A percentile compares a stretch with the other conserved stretches of the same genome.
Conservation (phyloP, 1,140 invertebrate species). For the Hyposmocoma kahamanoa region DNA sequence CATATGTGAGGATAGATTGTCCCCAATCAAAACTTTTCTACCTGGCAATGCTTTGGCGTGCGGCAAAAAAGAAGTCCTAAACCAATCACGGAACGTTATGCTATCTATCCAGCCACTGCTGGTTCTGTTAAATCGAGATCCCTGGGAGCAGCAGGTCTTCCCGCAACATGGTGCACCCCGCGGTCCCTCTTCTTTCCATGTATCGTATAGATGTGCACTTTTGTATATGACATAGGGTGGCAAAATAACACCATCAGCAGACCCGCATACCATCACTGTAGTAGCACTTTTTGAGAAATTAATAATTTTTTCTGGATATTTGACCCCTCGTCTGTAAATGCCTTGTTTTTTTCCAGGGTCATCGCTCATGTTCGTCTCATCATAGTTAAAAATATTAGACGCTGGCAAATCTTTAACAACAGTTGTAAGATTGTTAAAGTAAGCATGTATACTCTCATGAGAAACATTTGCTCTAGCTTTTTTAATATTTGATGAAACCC, state of each 20-base stretch:
- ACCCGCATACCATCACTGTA: slow-evolving; percentile 42
- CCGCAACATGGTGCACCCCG: slow-evolving; percentile 14
- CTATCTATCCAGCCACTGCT: slow-evolving; percentile 51
- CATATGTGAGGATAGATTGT: neutral
- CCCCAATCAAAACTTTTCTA: slow-evolving; percentile 3
- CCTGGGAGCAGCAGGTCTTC: too few relatives aligned
- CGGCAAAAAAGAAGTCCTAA: slow-evolving; percentile 25
- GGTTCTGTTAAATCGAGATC: slow-evolving; percentile 47
- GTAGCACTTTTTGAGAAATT: slow-evolving; percentile 23
- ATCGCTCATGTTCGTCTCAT: slow-evolving; percentile 61
- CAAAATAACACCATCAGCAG: slow-evolving; percentile 29
- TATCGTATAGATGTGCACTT: slow-evolving; percentile 35
- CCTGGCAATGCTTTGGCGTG: slow-evolving; percentile 13
- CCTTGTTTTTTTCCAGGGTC: slow-evolving; percentile 45
- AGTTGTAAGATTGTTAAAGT: slow-evolving; percentile 1
- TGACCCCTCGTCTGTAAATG: slow-evolving; percentile 36
- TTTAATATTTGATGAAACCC: slow-evolving; percentile 1
- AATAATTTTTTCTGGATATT: slow-evolving; percentile 47
- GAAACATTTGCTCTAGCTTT: slow-evolving; percentile 1
- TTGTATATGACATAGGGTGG: slow-evolving; percentile 55
- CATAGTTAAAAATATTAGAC: slow-evolving; percentile 36
- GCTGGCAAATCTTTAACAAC: slow-evolving; percentile 4
- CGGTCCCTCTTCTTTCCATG: slow-evolving; percentile 43
- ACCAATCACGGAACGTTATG: slow-evolving; percentile 45
- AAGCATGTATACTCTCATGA: neutral